Evolutionary conservation across 2,888 invertebrate genomes (phyloP), one percentile per base, ranked within the genome.

Genomic region (Tanytarsus gracilentus): DNA sequence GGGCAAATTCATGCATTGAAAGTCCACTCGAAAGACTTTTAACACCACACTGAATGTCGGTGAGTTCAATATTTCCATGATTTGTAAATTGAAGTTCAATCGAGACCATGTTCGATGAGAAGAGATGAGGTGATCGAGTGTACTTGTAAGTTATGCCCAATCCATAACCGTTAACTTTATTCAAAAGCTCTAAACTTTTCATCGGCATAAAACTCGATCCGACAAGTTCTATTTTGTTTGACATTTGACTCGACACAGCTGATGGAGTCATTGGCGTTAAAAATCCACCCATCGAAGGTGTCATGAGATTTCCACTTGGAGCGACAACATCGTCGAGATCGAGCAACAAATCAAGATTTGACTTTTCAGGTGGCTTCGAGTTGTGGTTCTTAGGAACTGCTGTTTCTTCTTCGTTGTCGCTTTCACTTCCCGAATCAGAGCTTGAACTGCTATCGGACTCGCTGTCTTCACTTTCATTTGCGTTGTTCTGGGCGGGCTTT

Each of bases 61-160:
- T 78, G 61, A 91, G 77, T 39, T 80, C 79, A n/a, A 81, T 79
- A 14, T 70, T 70, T 44, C 78, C 77, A 67, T 82, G 79, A 75
- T 96, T 97, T 30, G 81, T 79, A 73, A 96, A 85, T 25, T 78
- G 76, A 62, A 96, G 70, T 70, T 93, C 89, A 9, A 96, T 75
- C 18, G 87, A 87, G 62, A 84, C 82, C 90, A 95, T 90, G 64
- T 77, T 77, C 4, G 84, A 78, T 7, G 91, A 91, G 74, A 84
- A 88, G 56, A 95, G 77, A 71, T 91, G 89, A 14, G 88, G 88
- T 36, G 84, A 79, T 65, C 94, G 80, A 0, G 86, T 81, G 75
- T 87, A 94, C 64, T 86, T 78, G 62, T 79, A 83, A 18, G 76
- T 71, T 3, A 82, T 77, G 61, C 78, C 76, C 56, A 89, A 72